A percentile compares a stretch with the other conserved stretches of the same genome.
Evolutionary conservation across 2,888 invertebrate species (phyloP).

Genomic region (Pyrrhia umbra): DNA sequence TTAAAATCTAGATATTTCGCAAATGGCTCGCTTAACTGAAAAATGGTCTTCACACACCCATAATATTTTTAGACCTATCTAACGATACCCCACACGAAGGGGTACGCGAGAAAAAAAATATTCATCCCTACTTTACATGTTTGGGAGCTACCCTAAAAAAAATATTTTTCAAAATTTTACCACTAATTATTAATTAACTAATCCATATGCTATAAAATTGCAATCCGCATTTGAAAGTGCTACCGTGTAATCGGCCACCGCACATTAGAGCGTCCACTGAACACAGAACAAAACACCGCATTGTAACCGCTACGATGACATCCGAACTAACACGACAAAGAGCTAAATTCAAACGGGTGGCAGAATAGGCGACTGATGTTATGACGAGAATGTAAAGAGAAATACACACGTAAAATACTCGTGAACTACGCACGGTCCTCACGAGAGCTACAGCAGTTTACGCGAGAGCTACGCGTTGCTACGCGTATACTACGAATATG

Average conservation of each 20-base stretch:
- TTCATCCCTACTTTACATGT: no score
- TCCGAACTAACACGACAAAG: constrained; percentile 30
- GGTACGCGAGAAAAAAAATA: no score
- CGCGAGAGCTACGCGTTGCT: background rate
- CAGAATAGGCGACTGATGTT: constrained; percentile 5
- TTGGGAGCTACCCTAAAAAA: no score
- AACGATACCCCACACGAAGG: no score
- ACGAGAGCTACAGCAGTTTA: background rate
- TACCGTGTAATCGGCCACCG: constrained; percentile 21
- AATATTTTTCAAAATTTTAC: no score
- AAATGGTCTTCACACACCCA: no score
- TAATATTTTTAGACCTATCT: no score
- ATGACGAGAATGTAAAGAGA: background rate
- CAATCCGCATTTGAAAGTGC: constrained; percentile 19
- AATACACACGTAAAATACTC: background rate
- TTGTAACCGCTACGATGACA: constrained; percentile 31
- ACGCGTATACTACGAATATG: constrained; percentile 1
- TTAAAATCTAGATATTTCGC: no score
- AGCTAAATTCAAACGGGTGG: constrained; percentile 11
- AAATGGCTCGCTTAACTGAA: no score
- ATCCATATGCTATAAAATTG: constrained; percentile 18
- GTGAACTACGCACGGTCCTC: constrained; percentile 3
- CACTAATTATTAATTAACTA: no score
- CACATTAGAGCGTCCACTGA: constrained; percentile 21
- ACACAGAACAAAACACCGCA: constrained; percentile 14